phyloP scores from a whole-genome alignment of 92 coral and sea anemone genomes.

The Porites rus region DNA sequence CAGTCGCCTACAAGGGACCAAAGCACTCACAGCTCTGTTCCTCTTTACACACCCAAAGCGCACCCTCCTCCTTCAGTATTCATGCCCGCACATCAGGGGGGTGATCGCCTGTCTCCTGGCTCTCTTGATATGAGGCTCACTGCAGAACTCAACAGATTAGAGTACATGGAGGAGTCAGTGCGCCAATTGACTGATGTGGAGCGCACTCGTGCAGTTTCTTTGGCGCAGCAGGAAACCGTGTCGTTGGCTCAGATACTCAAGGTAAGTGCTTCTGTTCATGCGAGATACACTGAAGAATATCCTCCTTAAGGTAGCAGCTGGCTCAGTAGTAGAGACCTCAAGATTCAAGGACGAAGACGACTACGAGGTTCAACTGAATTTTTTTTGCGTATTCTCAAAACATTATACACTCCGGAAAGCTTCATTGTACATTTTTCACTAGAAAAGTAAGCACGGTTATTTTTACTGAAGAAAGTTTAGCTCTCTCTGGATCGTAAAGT shows the following conservation, averaged over 20 bases:
- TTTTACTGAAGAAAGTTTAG: too few species aligned
- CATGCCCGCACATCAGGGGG: constrained; percentile 70
- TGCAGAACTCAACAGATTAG: constrained; percentile 93
- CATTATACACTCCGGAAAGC: too few species aligned
- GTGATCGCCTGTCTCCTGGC: constrained; percentile 95
- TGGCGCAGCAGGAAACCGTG: constrained; percentile 98
- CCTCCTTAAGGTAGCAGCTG: too few species aligned
- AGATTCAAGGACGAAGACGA: too few species aligned
- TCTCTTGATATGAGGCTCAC: constrained; percentile 88
- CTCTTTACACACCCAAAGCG: constrained; percentile 45
- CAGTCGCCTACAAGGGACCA: constrained; percentile 55
- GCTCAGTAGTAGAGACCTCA: too few species aligned
- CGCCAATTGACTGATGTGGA: constrained; percentile 94
- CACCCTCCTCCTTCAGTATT: constrained; percentile 75
- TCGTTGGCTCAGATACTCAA: constrained; percentile 96
- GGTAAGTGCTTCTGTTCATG: constrained; percentile 62
- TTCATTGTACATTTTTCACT: too few species aligned
- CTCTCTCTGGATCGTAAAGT: too few species aligned
- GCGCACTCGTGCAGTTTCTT: constrained; percentile 83
- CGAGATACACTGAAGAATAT: neutral
- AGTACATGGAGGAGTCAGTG: constrained; percentile 98
- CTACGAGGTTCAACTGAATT: too few species aligned
- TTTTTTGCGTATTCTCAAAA: too few species aligned
- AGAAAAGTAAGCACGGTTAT: too few species aligned
- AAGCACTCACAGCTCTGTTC: constrained; percentile 45